Base-by-base conservation (phyloP, 2,888 invertebrate genomes). In the Netelia virgata region DNA sequence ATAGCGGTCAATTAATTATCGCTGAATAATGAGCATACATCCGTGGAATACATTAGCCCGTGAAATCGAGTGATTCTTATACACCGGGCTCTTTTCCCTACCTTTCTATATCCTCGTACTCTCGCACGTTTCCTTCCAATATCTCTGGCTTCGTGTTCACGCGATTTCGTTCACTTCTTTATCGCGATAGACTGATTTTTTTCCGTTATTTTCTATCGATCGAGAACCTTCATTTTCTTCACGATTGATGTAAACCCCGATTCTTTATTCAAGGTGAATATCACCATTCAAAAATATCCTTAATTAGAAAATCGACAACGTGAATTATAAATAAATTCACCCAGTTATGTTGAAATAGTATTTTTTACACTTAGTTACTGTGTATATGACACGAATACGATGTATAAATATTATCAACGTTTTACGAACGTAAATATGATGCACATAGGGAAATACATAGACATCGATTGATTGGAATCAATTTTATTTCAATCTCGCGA, bases 1-100 rank as follows among this genome's bases (percentile, higher is more conserved):
- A 93, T 92, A 92, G 92, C 90, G 91, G 90, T 91, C 92, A 92
- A 93, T 93, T 92, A 93, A 92, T 93, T 92, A 92, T 92, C 92
- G 90, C 92, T 92, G 91, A 92, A 92, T 93, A 92, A 92, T 92
- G 92, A 93, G 92, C 89, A 90, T 88, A 88, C 90, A 88, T 87
- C 88, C 88, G 89, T 87, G 88, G 92, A 92, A 92, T 92, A 91
- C 90, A 92, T 92, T 92, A 92, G 87, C 88, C 88, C 59, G 50
- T 66, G 66, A 89, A 90, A 90, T 91, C 91, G 90, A 90, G 89
- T 91, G 89, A 91, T 92, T 92, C 91, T 92, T 91, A 89, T 75
- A 64, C 50, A 57, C 16, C 59, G 23, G 61, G 88, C 86, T 88
- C 72, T 63, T 75, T 75, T 63, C 55, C 55, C 66, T 82, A 74